A percentile compares a stretch with the other conserved stretches of the same genome.
Conservation (phyloP, 2,113 vertebrate species). For the Phycodurus eques region DNA sequence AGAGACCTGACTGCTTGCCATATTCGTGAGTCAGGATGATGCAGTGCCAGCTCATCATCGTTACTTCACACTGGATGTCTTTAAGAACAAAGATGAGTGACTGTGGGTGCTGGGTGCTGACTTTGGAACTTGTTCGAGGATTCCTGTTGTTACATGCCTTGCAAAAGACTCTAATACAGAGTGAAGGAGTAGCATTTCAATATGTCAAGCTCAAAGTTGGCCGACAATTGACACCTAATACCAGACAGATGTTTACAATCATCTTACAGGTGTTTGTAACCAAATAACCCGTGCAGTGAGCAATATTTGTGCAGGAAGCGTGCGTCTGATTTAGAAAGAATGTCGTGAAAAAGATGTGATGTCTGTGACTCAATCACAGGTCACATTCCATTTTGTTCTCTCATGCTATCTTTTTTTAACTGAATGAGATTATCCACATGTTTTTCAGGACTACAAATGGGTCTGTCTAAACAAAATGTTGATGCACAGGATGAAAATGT, state of each 20-base stretch:
- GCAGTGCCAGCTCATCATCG: slow-evolving; percentile 46
- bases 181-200: slow-evolving; percentile 20
- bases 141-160: slow-evolving; percentile 46
- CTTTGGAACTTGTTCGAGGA: slow-evolving; percentile 10
- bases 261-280: slow-evolving; percentile 37
- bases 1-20: slow-evolving; percentile 36
- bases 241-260: slow-evolving; percentile 43
- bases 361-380: slow-evolving; percentile 18
- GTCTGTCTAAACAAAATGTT: slow-evolving; percentile 35
- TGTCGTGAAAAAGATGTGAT: slow-evolving; percentile 22
- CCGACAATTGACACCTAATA: slow-evolving; percentile 45
- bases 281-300: slow-evolving; percentile 1
- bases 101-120: slow-evolving; percentile 18
- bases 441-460: slow-evolving; percentile 24
- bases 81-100: slow-evolving; percentile 27
- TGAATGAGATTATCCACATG: background rate
- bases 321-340: slow-evolving; percentile 8
- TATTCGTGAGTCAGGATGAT: slow-evolving; percentile 50
- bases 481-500: slow-evolving; percentile 41
- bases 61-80: slow-evolving; percentile 21
- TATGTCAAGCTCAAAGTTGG: slow-evolving; percentile 39
- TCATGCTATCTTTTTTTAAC: background rate
- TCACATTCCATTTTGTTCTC: slow-evolving; percentile 29
- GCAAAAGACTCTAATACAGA: slow-evolving; percentile 15
- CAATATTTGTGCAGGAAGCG: slow-evolving; percentile 3